phyloP scores from a whole-genome alignment of 2,113 vertebrate genomes.

The Leptobrachium ailaonicum region DNA sequence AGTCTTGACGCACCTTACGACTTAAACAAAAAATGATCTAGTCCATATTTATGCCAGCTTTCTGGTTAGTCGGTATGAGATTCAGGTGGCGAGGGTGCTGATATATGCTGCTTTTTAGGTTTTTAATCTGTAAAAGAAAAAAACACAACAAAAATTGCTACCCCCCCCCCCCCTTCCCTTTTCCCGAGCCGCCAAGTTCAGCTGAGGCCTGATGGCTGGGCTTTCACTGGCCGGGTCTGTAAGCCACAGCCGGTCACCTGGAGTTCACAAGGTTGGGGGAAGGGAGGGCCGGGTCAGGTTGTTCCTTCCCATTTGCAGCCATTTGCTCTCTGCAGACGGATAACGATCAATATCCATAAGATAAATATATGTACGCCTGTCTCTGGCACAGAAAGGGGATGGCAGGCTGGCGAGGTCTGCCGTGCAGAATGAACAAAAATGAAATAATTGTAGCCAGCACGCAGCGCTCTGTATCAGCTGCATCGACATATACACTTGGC shows the following conservation, averaged over 20 bases:
- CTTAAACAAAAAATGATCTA: no score
- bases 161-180: no score
- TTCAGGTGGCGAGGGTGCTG: no score
- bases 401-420: slow-evolving; percentile 30
- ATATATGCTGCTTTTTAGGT: no score
- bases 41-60: no score
- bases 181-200: slow-evolving; percentile 61
- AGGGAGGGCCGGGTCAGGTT: slow-evolving; percentile 68
- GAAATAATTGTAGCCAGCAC: no score
- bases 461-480: no score
- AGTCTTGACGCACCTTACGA: no score
- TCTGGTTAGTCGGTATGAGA: no score
- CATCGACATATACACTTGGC: no score
- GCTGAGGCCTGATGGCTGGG: slow-evolving; percentile 60
- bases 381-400: slow-evolving; percentile 32
- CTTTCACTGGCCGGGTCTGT: slow-evolving; percentile 69
- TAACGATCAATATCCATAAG: slow-evolving; percentile 73
- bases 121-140: no score
- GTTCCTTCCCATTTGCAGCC: slow-evolving; percentile 71
- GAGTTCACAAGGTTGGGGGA: slow-evolving; percentile 80
- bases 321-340: slow-evolving; percentile 80
- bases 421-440: slow-evolving; percentile 26
- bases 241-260: slow-evolving; percentile 92
- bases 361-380: slow-evolving; percentile 48
- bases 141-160: no score